phyloP scores from a whole-genome alignment of 1,140 invertebrate genomes.

The Ostrea denselamellosa region DNA sequence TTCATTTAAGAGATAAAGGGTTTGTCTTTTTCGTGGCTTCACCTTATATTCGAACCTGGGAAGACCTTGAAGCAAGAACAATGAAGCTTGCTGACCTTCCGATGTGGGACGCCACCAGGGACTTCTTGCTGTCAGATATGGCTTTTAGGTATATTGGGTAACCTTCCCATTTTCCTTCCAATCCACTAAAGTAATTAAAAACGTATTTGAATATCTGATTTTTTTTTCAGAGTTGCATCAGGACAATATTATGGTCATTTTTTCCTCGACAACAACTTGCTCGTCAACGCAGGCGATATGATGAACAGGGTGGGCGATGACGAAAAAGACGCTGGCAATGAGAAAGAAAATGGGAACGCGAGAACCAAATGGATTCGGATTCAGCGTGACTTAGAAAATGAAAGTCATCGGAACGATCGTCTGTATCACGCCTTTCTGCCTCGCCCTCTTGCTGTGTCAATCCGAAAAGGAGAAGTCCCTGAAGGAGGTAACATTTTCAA shows the following conservation, averaged over 20 bases:
- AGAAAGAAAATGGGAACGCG: background rate
- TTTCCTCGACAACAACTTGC: background rate
- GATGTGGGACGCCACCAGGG: conserved; percentile 69
- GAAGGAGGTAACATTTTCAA: conserved; percentile 49
- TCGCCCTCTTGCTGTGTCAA: conserved; percentile 49
- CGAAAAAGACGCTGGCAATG: background rate
- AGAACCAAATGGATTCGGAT: conserved; percentile 45
- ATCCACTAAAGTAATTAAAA: background rate
- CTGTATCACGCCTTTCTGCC: conserved; percentile 62
- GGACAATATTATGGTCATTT: conserved; percentile 46
- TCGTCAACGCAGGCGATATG: conserved; percentile 40
- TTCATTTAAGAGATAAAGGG: conserved; percentile 59
- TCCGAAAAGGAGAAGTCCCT: conserved; percentile 51
- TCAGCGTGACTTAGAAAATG: conserved; percentile 62
- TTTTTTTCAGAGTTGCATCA: conserved; percentile 44
- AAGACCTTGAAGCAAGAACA: conserved; percentile 64
- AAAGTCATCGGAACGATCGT: conserved; percentile 54
- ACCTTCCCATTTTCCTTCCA: background rate
- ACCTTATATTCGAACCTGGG: conserved; percentile 63
- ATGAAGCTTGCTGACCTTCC: conserved; percentile 68
- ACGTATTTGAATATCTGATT: background rate
- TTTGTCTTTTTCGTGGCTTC: conserved; percentile 64
- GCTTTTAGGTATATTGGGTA: conserved; percentile 58
- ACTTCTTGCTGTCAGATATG: conserved; percentile 64
- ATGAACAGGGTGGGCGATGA: conserved; percentile 13